phyloP scores from a whole-genome alignment of 1,140 invertebrate species.

The Euwallacea similis region DNA sequence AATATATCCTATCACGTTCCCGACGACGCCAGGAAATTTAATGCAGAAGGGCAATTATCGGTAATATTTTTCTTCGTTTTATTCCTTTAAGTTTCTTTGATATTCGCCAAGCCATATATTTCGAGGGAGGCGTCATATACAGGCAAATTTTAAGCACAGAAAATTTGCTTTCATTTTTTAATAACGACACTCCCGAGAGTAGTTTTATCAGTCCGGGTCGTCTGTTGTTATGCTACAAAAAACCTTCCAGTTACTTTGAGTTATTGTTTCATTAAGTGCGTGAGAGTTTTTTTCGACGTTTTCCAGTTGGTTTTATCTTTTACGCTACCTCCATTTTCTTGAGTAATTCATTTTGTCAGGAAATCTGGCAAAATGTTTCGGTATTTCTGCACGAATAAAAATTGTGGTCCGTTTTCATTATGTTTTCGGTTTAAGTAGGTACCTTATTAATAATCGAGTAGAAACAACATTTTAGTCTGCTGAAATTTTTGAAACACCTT shows the following conservation, averaged over 20 bases:
- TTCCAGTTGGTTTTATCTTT: conserved; percentile 24
- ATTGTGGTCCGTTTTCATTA: background rate
- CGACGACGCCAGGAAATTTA: conserved; percentile 6
- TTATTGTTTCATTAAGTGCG: conserved; percentile 28
- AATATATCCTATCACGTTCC: conserved; percentile 17
- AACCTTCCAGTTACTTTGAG: conserved; percentile 22
- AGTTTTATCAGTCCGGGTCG: conserved; percentile 39
- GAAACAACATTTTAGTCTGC: background rate
- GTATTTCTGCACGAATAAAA: conserved; percentile 5
- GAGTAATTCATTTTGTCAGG: conserved; percentile 15
- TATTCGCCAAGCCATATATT: no score
- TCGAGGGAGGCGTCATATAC: conserved; percentile 35
- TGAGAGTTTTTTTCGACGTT: conserved; percentile 25
- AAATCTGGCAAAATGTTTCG: conserved; percentile 14
- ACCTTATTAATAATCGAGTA: background rate
- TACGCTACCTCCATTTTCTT: conserved; percentile 9
- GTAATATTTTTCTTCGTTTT: conserved; percentile 24
- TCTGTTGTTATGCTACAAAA: conserved; percentile 17
- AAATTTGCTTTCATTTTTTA: conserved; percentile 47
- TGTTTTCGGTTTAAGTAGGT: conserved; percentile 1
- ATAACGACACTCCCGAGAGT: conserved; percentile 46
- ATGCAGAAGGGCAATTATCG: conserved; percentile 18
- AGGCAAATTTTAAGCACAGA: conserved; percentile 45
- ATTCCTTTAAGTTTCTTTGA: conserved; percentile 23
- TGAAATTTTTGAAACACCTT: background rate